Conservation (phyloP, 2,888 invertebrate genomes). For the Xylocampa areola region DNA sequence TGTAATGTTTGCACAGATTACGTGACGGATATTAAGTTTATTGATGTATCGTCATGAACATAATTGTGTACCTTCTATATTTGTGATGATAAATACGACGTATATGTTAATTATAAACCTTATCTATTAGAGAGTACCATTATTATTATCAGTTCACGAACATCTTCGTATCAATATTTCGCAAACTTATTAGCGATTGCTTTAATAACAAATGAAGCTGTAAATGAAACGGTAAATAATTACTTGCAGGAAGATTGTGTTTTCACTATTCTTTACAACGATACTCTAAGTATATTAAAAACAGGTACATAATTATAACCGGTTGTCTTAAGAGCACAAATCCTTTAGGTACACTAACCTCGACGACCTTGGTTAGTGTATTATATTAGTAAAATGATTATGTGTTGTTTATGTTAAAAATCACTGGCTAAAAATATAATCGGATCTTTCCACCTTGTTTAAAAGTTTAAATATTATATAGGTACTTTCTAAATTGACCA, state of each 20-base stretch:
- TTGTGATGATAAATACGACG: slow-evolving; percentile 24
- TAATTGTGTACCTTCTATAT: slow-evolving; percentile 5
- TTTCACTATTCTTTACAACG: too few species aligned
- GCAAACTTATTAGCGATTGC: too few species aligned
- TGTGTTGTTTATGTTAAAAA: slow-evolving; percentile 4
- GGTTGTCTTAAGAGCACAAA: slow-evolving; percentile 3
- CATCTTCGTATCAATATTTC: background rate
- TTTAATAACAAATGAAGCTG: too few species aligned
- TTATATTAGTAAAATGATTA: too few species aligned
- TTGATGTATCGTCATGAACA: slow-evolving; percentile 15
- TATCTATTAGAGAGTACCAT: slow-evolving; percentile 13
- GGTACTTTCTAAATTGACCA: too few species aligned
- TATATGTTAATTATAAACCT: slow-evolving; percentile 22
- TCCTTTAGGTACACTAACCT: slow-evolving; percentile 14
- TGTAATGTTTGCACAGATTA: slow-evolving; percentile 32
- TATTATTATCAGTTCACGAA: background rate
- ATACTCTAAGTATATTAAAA: too few species aligned
- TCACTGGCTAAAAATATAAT: slow-evolving; percentile 16
- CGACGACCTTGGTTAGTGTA: slow-evolving; percentile 1
- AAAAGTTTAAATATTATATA: too few species aligned
- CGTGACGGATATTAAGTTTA: slow-evolving; percentile 35
- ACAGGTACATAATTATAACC: too few species aligned
- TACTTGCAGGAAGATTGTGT: too few species aligned
- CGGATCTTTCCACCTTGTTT: slow-evolving; percentile 9
- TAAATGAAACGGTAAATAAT: too few species aligned